Conservation (phyloP, 2,888 invertebrate species). For the Psylliodes chrysocephalus region DNA sequence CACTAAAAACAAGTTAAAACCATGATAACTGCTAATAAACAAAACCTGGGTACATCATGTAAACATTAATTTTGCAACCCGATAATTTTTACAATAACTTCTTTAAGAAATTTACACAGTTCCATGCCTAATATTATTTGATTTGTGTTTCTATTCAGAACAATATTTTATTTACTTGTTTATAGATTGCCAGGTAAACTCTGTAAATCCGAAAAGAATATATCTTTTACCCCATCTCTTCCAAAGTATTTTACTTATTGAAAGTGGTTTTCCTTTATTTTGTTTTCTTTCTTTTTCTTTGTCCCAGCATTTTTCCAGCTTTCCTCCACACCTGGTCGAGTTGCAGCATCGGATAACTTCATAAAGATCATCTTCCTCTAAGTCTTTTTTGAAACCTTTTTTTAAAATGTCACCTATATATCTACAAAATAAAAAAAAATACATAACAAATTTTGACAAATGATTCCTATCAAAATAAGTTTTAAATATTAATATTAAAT, state of each 20-base stretch:
- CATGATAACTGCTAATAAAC: too few relatives aligned
- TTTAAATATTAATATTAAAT: too few relatives aligned
- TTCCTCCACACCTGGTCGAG: conserved; percentile 45
- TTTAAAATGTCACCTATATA: conserved; percentile 75
- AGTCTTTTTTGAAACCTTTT: conserved; percentile 71
- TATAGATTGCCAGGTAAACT: conserved; percentile 34
- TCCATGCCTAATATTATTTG: too few relatives aligned
- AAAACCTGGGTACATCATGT: too few relatives aligned
- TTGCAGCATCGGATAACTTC: conserved; percentile 63
- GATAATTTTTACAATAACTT: too few relatives aligned
- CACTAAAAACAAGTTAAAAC: too few relatives aligned
- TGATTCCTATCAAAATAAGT: too few relatives aligned
- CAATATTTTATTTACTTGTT: conserved; percentile 43
- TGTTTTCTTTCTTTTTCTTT: conserved; percentile 27
- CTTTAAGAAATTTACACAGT: too few relatives aligned
- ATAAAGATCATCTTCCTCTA: conserved; percentile 71
- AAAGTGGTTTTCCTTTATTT: conserved; percentile 28
- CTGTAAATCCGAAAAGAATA: conserved; percentile 35
- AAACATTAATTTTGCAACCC: too few relatives aligned
- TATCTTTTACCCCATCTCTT: conserved; percentile 41
- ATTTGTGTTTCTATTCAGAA: too few relatives aligned
- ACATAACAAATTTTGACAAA: too few relatives aligned
- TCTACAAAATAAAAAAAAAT: too few relatives aligned
- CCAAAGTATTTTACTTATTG: conserved; percentile 39
- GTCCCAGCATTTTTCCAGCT: conserved; percentile 55